phyloP scores from a whole-genome alignment of 2,797 vertebrate species.

The Anguilla anguilla region DNA sequence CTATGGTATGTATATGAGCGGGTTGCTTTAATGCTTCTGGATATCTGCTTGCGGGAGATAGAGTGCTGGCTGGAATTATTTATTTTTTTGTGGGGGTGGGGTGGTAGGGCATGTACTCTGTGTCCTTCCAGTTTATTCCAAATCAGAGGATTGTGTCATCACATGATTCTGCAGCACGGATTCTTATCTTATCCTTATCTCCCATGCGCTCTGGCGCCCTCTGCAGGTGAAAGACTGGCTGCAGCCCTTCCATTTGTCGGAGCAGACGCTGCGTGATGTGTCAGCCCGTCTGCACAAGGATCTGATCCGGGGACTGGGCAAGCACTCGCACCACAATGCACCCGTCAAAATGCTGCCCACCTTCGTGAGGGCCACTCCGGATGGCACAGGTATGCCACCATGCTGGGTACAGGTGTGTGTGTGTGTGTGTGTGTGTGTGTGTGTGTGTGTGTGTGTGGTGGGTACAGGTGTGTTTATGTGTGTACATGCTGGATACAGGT shows the following conservation, averaged over 20 bases:
- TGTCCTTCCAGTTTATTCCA: background rate
- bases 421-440: too few species aligned
- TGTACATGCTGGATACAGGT: too few species aligned
- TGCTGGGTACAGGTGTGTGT: background rate
- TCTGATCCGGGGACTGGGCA: slow-evolving; percentile 69
- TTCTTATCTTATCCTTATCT: background rate
- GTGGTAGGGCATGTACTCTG: too few species aligned
- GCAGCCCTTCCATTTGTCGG: slow-evolving; percentile 60
- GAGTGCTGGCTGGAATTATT: background rate
- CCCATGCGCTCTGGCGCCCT: slow-evolving; percentile 4
- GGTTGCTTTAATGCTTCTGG: background rate
- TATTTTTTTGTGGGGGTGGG: background rate
- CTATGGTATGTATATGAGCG: background rate
- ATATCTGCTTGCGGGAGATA: background rate
- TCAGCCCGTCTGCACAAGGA: slow-evolving; percentile 64
- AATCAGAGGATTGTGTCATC: background rate
- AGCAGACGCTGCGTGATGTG: slow-evolving; percentile 63
- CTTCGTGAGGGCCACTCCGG: slow-evolving; percentile 76
- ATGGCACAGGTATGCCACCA: slow-evolving; percentile 77
- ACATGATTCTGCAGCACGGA: background rate
- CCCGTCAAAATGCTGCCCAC: slow-evolving; percentile 81
- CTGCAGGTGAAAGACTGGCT: slow-evolving; percentile 67
- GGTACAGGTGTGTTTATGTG: background rate
- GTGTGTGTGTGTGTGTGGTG: too few species aligned
- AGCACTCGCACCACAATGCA: slow-evolving; percentile 51